These are phyloP conservation scores for Drosophila teissieri DNA, from an alignment of 1,140 invertebrate genomes.

Conservation along the genomic window DNA sequence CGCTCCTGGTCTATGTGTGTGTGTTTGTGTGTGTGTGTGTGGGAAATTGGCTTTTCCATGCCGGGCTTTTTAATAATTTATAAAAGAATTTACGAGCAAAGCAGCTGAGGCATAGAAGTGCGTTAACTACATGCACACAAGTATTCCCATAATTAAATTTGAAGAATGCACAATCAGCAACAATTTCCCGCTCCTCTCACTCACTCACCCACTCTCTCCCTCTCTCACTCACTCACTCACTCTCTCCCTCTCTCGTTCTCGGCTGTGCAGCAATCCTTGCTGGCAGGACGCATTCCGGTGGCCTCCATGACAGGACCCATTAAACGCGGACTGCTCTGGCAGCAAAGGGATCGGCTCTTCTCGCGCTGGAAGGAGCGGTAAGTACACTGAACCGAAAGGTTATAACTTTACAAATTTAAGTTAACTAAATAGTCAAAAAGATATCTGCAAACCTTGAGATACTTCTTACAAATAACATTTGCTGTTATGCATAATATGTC, in stretches of 20 bases:
- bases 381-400: conserved; percentile 21
- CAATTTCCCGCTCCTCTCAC: conserved; percentile 37
- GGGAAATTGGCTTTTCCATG: conserved; percentile 48
- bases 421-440: too few species aligned
- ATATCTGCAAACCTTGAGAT: too few species aligned
- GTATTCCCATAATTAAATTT: conserved; percentile 55
- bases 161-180: conserved; percentile 67
- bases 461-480: too few species aligned
- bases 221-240: conserved; percentile 14
- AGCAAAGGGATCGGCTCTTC: conserved; percentile 88
- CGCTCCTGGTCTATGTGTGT: conserved; percentile 26
- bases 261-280: conserved; percentile 84
- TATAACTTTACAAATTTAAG: neutral
- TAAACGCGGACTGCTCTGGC: conserved; percentile 88
- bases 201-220: conserved; percentile 1
- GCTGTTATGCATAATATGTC: too few species aligned
- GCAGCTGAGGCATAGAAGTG: conserved; percentile 64
- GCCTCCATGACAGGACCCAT: conserved; percentile 85
- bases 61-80: conserved; percentile 64
- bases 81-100: conserved; percentile 70
- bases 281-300: conserved; percentile 84
- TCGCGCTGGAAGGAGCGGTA: conserved; percentile 89
- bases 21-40: conserved; percentile 20
- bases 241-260: conserved; percentile 38
- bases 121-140: conserved; percentile 36